Percentiles rank a stretch among this genome's conserved stretches.
Evolutionary conservation across 2,888 invertebrate genomes (phyloP).

Genomic region (Mesochorus sp.): DNA sequence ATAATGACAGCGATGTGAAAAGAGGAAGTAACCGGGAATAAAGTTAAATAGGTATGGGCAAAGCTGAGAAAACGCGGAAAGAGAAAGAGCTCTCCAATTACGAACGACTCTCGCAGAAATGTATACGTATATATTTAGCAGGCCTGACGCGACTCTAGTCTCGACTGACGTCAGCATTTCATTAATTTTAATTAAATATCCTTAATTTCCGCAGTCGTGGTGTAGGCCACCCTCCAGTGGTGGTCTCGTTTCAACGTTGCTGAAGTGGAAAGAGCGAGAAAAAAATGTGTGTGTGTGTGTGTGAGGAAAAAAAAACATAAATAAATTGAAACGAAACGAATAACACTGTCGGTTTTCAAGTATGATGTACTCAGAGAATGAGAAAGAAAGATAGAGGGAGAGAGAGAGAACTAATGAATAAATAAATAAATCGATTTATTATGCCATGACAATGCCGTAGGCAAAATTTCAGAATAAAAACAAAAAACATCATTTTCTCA

Average conservation of each 20-base stretch:
- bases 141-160: constrained; percentile 38
- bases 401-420: background rate
- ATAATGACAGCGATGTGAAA: no score
- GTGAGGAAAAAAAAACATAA: constrained; percentile 32
- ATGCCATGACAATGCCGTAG: no score
- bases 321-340: constrained; percentile 31
- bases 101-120: constrained; percentile 29
- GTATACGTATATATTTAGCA: constrained; percentile 9
- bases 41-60: no score
- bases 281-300: background rate
- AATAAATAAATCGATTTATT: no score
- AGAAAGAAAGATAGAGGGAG: background rate
- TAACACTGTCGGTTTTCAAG: background rate
- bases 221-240: constrained; percentile 44
- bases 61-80: constrained; percentile 21
- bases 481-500: no score
- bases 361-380: background rate
- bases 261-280: constrained; percentile 5
- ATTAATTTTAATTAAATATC: constrained; percentile 79
- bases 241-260: constrained; percentile 37
- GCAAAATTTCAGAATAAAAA: no score
- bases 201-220: constrained; percentile 69
- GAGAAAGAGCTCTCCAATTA: constrained; percentile 75
- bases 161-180: constrained; percentile 73
- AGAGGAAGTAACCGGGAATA: no score